A percentile compares a stretch with the other conserved stretches of the same genome.
These are phyloP conservation scores for Tetropium fuscum DNA, from an alignment of 2,888 invertebrate species.

Conservation along the genomic window DNA sequence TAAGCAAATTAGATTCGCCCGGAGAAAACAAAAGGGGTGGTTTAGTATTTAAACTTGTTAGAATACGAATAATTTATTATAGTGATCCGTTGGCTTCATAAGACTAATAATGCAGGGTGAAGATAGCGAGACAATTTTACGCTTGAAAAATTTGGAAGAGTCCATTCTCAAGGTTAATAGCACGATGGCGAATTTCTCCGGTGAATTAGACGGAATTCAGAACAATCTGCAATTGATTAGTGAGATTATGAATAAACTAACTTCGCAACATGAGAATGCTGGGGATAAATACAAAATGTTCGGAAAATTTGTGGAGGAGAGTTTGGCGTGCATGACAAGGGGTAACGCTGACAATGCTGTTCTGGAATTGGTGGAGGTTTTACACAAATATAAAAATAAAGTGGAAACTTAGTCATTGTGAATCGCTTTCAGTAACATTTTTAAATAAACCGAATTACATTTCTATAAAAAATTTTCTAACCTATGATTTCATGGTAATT, in stretches of 20 bases:
- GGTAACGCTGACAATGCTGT: slow-evolving; percentile 41
- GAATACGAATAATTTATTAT: too few relatives aligned
- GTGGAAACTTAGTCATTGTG: not conserved
- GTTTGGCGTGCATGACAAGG: slow-evolving; percentile 36
- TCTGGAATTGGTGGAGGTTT: slow-evolving; percentile 45
- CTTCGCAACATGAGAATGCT: slow-evolving; percentile 24
- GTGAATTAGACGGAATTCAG: slow-evolving; percentile 32
- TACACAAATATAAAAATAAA: slow-evolving; percentile 42
- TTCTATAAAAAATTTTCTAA: too few relatives aligned
- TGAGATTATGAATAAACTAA: slow-evolving; percentile 42
- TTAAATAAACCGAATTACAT: too few relatives aligned
- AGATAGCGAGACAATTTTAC: not conserved
- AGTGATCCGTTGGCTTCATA: too few relatives aligned
- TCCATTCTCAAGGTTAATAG: slow-evolving; percentile 24
- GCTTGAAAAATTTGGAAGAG: slow-evolving; percentile 28
- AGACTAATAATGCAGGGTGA: not conserved
- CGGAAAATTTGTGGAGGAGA: slow-evolving; percentile 44
- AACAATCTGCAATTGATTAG: slow-evolving; percentile 40
- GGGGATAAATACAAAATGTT: slow-evolving; percentile 40
- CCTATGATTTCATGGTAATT: too few relatives aligned
- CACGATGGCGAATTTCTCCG: slow-evolving; percentile 24
- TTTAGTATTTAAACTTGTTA: too few relatives aligned
- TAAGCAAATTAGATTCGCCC: too few relatives aligned
- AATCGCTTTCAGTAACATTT: too few relatives aligned
- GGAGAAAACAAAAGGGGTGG: too few relatives aligned